Conservation (phyloP, 2,888 invertebrate genomes). For the Amblyjoppa proteus region DNA sequence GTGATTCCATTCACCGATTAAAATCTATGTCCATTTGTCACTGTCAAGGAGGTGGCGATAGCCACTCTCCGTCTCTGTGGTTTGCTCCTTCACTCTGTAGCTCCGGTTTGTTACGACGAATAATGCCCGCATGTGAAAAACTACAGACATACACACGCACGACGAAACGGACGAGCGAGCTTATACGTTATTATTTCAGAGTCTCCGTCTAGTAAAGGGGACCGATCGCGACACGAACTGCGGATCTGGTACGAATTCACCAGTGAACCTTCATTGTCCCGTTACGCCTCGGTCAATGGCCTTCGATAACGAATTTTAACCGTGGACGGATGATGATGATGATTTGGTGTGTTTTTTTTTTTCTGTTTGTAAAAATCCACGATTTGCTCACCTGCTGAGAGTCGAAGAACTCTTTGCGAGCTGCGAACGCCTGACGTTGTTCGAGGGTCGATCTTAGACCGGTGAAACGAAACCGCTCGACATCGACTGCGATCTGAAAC, state of each 20-base stretch:
- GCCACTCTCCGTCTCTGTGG: conserved; percentile 70
- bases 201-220: conserved; percentile 56
- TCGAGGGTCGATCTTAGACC: conserved; percentile 86
- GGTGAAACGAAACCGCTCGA: conserved; percentile 92
- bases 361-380: conserved; percentile 7
- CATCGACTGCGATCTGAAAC: conserved; percentile 90
- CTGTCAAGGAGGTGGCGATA: conserved; percentile 87
- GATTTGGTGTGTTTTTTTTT: conserved; percentile 1
- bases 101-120: conserved; percentile 68
- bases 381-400: conserved; percentile 67
- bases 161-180: conserved; percentile 19
- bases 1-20: conserved; percentile 89
- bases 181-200: conserved; percentile 82
- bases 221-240: conserved; percentile 79
- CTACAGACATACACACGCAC: not conserved
- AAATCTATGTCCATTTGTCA: conserved; percentile 93
- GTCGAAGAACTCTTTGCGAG: conserved; percentile 46
- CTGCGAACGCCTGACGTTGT: conserved; percentile 11
- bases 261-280: conserved; percentile 82
- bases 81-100: conserved; percentile 62
- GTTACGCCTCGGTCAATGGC: conserved; percentile 72
- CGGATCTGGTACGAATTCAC: conserved; percentile 75
- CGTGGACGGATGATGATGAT: conserved; percentile 69
- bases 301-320: conserved; percentile 62
- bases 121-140: conserved; percentile 76